phyloP scores from a whole-genome alignment of 2,888 invertebrate species.

The Heliconius ethilla region DNA sequence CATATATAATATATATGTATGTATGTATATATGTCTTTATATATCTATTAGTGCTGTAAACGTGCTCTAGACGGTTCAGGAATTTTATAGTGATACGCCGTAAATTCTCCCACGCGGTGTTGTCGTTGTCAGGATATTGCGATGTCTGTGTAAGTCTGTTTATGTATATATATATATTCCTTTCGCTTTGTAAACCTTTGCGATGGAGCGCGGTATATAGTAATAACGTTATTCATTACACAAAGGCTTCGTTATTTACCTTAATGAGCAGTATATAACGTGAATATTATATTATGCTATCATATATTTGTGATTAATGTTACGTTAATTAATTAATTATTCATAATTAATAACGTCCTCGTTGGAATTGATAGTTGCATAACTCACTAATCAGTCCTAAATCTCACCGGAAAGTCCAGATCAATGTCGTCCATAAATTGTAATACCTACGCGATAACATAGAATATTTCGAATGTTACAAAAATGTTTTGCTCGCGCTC shows the following conservation, averaged over 20 bases:
- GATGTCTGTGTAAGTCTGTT: conserved; percentile 29
- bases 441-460: conserved; percentile 3
- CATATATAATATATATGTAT: conserved; percentile 20
- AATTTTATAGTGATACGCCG: conserved; percentile 52
- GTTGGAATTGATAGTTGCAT: not conserved
- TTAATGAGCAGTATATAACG: conserved; percentile 3
- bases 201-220: not conserved
- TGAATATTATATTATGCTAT: not conserved
- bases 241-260: conserved; percentile 19
- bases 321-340: conserved; percentile 7
- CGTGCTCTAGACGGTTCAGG: conserved; percentile 41
- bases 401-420: not conserved
- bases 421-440: conserved; percentile 22
- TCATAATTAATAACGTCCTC: not conserved
- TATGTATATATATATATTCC: conserved; percentile 17
- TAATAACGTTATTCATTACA: conserved; percentile 22
- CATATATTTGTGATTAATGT: conserved; percentile 4
- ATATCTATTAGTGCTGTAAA: conserved; percentile 37
- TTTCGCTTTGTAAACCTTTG: conserved; percentile 26
- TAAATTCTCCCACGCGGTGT: conserved; percentile 57
- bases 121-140: conserved; percentile 47
- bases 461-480: conserved; percentile 23
- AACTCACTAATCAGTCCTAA: not conserved
- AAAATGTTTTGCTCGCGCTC: conserved; percentile 33
- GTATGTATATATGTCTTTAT: not conserved